phyloP scores from a whole-genome alignment of 2,888 invertebrate genomes.

The Taenaris catops region DNA sequence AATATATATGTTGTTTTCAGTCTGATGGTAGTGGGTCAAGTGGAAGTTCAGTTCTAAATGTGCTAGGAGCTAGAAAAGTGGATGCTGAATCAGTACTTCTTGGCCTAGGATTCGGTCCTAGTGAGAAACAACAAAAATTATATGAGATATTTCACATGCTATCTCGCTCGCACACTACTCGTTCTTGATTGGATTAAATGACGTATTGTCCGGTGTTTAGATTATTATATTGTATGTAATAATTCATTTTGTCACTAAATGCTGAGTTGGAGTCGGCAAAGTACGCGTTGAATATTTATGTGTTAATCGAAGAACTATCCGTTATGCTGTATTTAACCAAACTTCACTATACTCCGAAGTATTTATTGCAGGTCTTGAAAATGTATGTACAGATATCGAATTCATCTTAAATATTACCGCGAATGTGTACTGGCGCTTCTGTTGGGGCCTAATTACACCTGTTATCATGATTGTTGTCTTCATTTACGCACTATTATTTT shows the following conservation, averaged over 20 bases:
- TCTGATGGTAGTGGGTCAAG: conserved; percentile 75
- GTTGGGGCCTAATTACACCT: conserved; percentile 89
- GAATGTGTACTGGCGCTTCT: conserved; percentile 87
- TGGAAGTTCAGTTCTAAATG: conserved; percentile 89
- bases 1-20: conserved; percentile 35
- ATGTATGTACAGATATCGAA: conserved; percentile 83
- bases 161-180: too few relatives aligned
- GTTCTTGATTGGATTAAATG: too few relatives aligned
- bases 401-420: conserved; percentile 87
- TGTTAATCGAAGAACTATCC: too few relatives aligned
- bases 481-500: conserved; percentile 83
- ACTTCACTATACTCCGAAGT: too few relatives aligned
- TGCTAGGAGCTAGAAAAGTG: conserved; percentile 89
- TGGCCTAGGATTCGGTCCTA: conserved; percentile 89
- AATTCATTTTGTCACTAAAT: too few relatives aligned
- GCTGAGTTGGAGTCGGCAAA: too few relatives aligned
- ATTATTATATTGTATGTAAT: too few relatives aligned
- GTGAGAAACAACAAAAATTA: conserved; percentile 82
- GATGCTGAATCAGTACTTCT: conserved; percentile 94
- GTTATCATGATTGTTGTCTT: conserved; percentile 84
- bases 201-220: too few relatives aligned
- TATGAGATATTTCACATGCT: too few relatives aligned
- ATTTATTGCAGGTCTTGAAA: conserved; percentile 54
- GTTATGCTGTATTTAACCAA: too few relatives aligned
- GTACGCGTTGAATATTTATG: too few relatives aligned